Base-by-base conservation (phyloP, 2,797 vertebrate genomes). In the Calcarius lapponicus region DNA sequence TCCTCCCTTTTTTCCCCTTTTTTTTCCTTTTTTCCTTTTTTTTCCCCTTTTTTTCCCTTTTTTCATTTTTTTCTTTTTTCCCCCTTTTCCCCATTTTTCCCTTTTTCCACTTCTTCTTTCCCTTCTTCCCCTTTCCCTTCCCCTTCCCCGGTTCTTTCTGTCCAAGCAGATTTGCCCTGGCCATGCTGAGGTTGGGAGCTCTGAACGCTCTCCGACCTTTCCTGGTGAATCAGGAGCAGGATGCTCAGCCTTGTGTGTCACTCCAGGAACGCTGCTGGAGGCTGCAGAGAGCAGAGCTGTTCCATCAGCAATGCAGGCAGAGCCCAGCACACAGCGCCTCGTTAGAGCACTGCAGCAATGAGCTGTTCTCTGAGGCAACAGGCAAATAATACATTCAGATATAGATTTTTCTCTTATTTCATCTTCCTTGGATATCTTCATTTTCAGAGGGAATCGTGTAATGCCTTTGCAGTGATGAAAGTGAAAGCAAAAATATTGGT, bases 321-420 rank as follows among this genome's bases (percentile, higher is more conserved):
- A 43, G 78, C 34, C 32, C 34, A 11, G 70, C 17, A 20, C 51
- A 19, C 38, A 40, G 57, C 6, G 24, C 20, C 84, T 96, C 61
- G 28, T 90, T 60, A 94, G 74, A 70, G 38, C 66, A n/a, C 72
- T 70, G 92, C 76, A 84, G 87, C 87, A 86, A 53, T 34, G 40
- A 94, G 13, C 53, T 92, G 5, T 53, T 85, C 91, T 93, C 91
- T 65, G 58, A 92, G 90, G 60, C 56, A 88, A 48, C 73, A 90
- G 71, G 36, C 54, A 90, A 87, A 90, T 85, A 88, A 88, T 40
- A 62, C 62, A 91, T 73, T 87, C 93, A 91, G 45, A 47, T 92
- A 70, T 74, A 47, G 61, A 88, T 92, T 95, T 95, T 93, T 42
- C 64, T 70, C n/a, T 56, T 66, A 62, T 72, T 93, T 95, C 40